phyloP scores from a whole-genome alignment of 2,888 invertebrate genomes.

The Sesia apiformis region DNA sequence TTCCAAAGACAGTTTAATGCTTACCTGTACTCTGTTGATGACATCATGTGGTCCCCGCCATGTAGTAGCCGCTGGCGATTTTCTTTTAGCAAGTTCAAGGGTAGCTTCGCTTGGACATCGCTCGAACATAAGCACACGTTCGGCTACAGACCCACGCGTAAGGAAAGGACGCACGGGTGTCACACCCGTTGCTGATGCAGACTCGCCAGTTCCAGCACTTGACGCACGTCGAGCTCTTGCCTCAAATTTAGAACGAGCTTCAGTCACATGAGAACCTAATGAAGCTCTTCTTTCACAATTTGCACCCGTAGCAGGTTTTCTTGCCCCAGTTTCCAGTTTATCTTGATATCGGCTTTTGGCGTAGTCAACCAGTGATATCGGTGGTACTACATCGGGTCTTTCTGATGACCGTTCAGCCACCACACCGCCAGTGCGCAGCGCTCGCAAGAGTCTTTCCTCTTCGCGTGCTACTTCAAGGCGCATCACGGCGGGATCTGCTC shows the following conservation, averaged over 20 bases:
- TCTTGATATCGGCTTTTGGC: slow-evolving; percentile 79
- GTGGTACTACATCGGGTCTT: slow-evolving; percentile 65
- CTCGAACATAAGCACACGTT: slow-evolving; percentile 92
- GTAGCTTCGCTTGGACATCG: slow-evolving; percentile 88
- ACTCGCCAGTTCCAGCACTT: slow-evolving; percentile 54
- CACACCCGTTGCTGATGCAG: slow-evolving; percentile 39
- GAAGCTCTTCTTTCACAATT: slow-evolving; percentile 58
- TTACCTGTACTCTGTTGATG: slow-evolving; percentile 71
- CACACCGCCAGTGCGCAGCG: slow-evolving; percentile 81
- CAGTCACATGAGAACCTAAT: slow-evolving; percentile 65
- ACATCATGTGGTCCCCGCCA: slow-evolving; percentile 74
- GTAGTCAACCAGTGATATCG: slow-evolving; percentile 77
- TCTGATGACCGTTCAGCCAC: slow-evolving; percentile 62
- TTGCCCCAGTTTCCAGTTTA: slow-evolving; percentile 65
- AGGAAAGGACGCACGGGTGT: slow-evolving; percentile 87
- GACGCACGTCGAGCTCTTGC: slow-evolving; percentile 67
- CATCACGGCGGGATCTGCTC: slow-evolving; percentile 68
- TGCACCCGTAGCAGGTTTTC: slow-evolving; percentile 60
- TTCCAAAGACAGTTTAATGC: slow-evolving; percentile 3
- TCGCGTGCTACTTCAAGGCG: slow-evolving; percentile 85
- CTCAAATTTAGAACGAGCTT: slow-evolving; percentile 66
- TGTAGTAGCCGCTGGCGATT: slow-evolving; percentile 67
- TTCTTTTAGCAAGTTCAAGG: slow-evolving; percentile 78
- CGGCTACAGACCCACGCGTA: slow-evolving; percentile 92
- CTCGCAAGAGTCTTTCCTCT: slow-evolving; percentile 85